Percentiles rank a stretch among this genome's conserved stretches.
These are phyloP conservation scores for Netelia melanura DNA, from an alignment of 2,888 invertebrate genomes.

Conservation along the genomic window DNA sequence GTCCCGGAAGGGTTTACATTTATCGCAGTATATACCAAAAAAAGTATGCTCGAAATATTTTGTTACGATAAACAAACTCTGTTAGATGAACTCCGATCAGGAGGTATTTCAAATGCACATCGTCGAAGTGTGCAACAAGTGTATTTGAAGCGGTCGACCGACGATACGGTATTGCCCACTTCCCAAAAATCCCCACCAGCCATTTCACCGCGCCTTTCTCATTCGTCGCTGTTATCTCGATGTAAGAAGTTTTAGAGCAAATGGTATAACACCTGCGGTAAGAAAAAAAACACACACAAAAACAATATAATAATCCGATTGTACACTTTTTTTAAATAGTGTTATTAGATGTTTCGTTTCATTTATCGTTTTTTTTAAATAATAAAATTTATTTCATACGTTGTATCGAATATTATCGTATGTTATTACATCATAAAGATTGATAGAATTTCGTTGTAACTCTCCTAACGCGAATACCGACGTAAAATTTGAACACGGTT, in stretches of 20 bases:
- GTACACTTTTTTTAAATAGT: background rate
- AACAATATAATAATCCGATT: background rate
- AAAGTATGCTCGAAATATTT: background rate
- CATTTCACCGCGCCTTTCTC: slow-evolving; percentile 1
- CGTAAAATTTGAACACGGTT: too few species aligned
- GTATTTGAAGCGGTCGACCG: slow-evolving; percentile 15
- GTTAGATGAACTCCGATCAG: background rate
- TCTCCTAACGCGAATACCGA: too few species aligned
- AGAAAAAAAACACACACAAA: background rate
- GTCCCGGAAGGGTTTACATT: background rate
- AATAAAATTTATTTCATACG: too few species aligned
- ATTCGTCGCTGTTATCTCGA: background rate
- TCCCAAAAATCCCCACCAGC: background rate
- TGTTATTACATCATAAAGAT: too few species aligned
- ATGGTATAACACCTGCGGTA: background rate
- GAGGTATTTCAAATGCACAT: slow-evolving; percentile 1
- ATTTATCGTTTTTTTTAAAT: background rate
- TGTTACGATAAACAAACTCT: background rate
- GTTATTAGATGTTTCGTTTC: background rate
- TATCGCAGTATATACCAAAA: background rate
- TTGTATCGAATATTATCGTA: too few species aligned
- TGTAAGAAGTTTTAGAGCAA: background rate
- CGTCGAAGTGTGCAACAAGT: slow-evolving; percentile 29
- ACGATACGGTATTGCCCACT: background rate
- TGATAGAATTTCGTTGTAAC: too few species aligned